These are phyloP conservation scores for Papilio dardanus DNA, from an alignment of 1,140 invertebrate species.

Conservation along the genomic window DNA sequence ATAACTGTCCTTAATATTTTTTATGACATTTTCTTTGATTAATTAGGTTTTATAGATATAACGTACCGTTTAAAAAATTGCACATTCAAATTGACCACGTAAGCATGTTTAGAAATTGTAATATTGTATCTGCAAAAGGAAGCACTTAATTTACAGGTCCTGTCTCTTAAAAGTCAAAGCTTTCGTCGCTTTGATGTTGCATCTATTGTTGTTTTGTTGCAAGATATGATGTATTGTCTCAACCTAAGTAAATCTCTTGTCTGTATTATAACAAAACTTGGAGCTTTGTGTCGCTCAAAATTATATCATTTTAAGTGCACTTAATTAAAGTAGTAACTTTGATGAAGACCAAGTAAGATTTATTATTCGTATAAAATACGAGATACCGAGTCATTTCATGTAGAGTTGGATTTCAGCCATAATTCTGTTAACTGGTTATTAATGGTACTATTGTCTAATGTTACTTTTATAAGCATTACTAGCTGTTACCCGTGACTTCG, in stretches of 20 bases:
- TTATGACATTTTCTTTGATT: too few species aligned
- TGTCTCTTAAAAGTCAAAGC: too few species aligned
- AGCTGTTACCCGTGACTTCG: too few species aligned
- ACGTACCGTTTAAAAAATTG: too few species aligned
- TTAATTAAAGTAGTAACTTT: conserved; percentile 20
- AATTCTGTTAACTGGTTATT: background rate
- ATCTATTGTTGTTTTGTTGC: conserved; percentile 58
- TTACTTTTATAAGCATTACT: too few species aligned
- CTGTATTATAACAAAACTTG: conserved; percentile 6
- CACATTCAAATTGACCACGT: too few species aligned
- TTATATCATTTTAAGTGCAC: conserved; percentile 12
- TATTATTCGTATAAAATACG: background rate
- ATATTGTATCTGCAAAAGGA: too few species aligned
- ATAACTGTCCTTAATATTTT: too few species aligned
- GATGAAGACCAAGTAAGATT: background rate
- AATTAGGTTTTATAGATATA: too few species aligned
- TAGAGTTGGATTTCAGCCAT: conserved; percentile 9
- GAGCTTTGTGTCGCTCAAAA: conserved; percentile 8
- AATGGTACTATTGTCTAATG: background rate
- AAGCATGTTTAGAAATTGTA: too few species aligned
- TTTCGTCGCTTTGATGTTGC: conserved; percentile 48
- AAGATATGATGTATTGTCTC: conserved; percentile 37
- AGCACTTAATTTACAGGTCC: too few species aligned
- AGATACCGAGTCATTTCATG: background rate
- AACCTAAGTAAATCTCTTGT: conserved; percentile 21